A percentile compares a stretch with the other conserved stretches of the same genome.
Conservation (phyloP, 2,113 vertebrate genomes). For the Cyanoramphus novaezelandiae region DNA sequence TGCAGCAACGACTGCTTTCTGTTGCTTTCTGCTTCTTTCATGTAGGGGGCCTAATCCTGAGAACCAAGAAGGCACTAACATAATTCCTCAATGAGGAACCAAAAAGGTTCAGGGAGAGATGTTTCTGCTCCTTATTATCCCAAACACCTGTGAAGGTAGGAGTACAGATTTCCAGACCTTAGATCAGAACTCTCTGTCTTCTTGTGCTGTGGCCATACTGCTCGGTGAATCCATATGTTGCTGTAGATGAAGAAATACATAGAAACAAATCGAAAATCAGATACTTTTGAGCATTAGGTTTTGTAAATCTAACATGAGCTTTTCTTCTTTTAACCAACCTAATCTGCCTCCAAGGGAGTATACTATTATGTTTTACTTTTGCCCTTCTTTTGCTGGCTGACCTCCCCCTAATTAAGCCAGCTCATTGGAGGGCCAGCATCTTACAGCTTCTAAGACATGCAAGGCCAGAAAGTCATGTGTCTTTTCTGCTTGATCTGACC, state of each 20-base stretch:
- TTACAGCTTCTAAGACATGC: neutral
- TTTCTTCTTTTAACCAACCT: neutral
- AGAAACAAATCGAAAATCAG: neutral
- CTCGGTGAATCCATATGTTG: neutral
- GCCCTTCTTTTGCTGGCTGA: slow-evolving; percentile 4
- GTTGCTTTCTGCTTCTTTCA: neutral
- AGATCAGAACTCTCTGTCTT: neutral
- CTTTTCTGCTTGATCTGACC: slow-evolving; percentile 40
- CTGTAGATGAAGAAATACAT: neutral
- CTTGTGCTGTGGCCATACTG: fast-evolving
- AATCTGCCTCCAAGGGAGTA: neutral
- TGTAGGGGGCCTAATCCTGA: neutral
- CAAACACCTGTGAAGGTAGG: neutral
- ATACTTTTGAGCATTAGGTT: neutral
- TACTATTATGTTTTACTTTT: neutral
- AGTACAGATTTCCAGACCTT: neutral
- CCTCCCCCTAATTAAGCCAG: neutral
- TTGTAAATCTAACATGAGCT: neutral
- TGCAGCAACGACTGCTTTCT: neutral
- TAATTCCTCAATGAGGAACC: neutral
- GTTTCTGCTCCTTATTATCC: neutral
- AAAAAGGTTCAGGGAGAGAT: neutral
- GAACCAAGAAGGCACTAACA: neutral
- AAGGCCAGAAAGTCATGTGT: slow-evolving; percentile 8
- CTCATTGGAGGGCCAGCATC: neutral